Base-by-base conservation (phyloP, 2,113 vertebrate genomes). In the Tricholaema leucomelas region DNA sequence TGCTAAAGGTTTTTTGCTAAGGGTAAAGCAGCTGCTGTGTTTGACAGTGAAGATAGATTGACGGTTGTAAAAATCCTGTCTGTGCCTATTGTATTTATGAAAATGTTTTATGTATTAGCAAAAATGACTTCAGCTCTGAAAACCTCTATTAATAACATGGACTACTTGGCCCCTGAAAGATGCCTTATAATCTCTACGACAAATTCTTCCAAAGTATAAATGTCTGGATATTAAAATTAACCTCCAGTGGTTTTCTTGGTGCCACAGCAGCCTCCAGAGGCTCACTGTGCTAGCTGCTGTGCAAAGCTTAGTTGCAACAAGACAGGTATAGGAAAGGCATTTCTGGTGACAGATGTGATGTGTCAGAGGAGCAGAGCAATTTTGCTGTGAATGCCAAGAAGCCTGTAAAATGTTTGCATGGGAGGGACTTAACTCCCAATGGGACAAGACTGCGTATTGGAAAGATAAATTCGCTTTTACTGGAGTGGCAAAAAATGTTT, bases 31-130 rank as follows among this genome's bases (percentile, higher is more conserved):
- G 56, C 85, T 94, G 81, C 71, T 93, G 38, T 81, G 48, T 92
- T 63, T 84, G 86, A 74, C 55, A 81, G 46, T 56, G 78, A 87
- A 91, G 81, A 35, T 31, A 77, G 87, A 63, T 64, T 48, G 58
- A 58, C 88, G 75, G 91, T 92, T 82, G 66, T 94, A 69, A 86
- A 81, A 95, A 64, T 79, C 80, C 50, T 90, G 65, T 90, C 77
- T 96, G 88, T 96, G 91, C 88, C 91, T 93, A 78, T 85, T 1
- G 4, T 91, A 79, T 93, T 94, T 79, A 94, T 92, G 65, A 58
- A 74, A 40, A 82, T 85, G 59, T 80, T 93, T 11, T 73, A 23
- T 87, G 65, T 90, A 67, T 81, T 80, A 78, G 63, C 60, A 81
- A 75, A 89, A 93, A 93, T 3, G 13, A 88, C 38, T 90, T 90